Evolutionary conservation across 2,113 vertebrate species (phyloP).

Genomic region (Anas platyrhynchos): DNA sequence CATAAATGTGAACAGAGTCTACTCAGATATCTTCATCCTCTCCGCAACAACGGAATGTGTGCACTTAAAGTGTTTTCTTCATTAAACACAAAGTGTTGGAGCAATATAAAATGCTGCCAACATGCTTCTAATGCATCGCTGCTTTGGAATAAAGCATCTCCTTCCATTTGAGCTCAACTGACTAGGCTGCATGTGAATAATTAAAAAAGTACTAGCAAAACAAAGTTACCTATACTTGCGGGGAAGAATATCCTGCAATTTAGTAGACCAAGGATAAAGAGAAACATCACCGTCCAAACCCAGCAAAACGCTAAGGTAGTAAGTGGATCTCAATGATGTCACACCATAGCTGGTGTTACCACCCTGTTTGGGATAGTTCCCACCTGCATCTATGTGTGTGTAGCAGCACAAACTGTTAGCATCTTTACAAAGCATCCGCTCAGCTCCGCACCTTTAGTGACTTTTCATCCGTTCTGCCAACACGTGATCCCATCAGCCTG

Average conservation of each 20-base stretch:
- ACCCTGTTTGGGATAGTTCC: background rate
- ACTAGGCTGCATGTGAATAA: conserved; percentile 1
- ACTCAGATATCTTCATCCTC: background rate
- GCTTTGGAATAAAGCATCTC: conserved; percentile 42
- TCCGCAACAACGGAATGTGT: background rate
- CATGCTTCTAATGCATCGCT: conserved; percentile 10
- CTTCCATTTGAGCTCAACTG: background rate
- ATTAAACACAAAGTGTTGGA: conserved; percentile 42
- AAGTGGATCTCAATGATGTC: background rate
- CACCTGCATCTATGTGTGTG: accelerated
- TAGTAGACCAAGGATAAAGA: background rate
- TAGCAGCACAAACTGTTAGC: background rate
- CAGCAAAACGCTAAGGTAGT: background rate
- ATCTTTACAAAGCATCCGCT: background rate
- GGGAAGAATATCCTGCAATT: background rate
- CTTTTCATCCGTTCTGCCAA: conserved; percentile 43
- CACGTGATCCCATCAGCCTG: background rate
- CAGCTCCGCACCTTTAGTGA: background rate
- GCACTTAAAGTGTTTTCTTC: conserved; percentile 55
- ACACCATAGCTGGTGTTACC: background rate
- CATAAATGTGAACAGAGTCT: conserved; percentile 20
- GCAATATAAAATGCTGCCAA: conserved; percentile 48
- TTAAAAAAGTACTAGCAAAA: background rate
- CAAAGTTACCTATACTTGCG: background rate
- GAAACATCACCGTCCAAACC: background rate